phyloP scores from a whole-genome alignment of 2,113 vertebrate genomes.

The Connochaetes taurinus region DNA sequence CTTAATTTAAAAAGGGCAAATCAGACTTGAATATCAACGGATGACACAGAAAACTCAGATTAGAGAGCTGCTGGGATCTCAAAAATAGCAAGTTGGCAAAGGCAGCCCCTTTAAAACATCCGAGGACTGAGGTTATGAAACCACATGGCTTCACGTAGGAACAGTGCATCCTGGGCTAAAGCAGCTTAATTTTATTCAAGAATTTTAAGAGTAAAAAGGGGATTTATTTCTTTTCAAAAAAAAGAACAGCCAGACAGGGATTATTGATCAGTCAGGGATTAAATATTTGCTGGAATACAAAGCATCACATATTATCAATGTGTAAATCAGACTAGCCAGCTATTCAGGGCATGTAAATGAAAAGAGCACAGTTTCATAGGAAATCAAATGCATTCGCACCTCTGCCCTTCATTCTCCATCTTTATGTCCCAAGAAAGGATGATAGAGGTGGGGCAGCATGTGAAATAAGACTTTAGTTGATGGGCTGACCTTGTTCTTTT shows the following conservation, averaged over 20 bases:
- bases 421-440: background rate
- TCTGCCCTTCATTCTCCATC: background rate
- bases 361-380: background rate
- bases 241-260: constrained; percentile 4
- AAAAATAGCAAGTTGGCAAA: background rate
- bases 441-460: background rate
- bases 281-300: constrained; percentile 19
- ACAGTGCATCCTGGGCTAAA: background rate
- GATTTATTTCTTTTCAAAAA: constrained; percentile 22
- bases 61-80: background rate
- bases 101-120: background rate
- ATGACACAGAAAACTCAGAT: background rate
- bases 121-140: background rate
- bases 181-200: constrained; percentile 39
- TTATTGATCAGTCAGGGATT: constrained; percentile 54
- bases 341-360: constrained; percentile 35
- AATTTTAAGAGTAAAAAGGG: constrained; percentile 2
- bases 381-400: background rate
- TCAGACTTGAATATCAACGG: background rate
- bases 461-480: background rate
- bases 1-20: background rate
- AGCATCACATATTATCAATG: background rate
- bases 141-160: background rate
- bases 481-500: constrained; percentile 33
- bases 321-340: constrained; percentile 12